Evolutionary conservation across 2,888 invertebrate genomes (phyloP), one percentile per base, ranked within the genome.

Genomic region (Pherbina coryleti): DNA sequence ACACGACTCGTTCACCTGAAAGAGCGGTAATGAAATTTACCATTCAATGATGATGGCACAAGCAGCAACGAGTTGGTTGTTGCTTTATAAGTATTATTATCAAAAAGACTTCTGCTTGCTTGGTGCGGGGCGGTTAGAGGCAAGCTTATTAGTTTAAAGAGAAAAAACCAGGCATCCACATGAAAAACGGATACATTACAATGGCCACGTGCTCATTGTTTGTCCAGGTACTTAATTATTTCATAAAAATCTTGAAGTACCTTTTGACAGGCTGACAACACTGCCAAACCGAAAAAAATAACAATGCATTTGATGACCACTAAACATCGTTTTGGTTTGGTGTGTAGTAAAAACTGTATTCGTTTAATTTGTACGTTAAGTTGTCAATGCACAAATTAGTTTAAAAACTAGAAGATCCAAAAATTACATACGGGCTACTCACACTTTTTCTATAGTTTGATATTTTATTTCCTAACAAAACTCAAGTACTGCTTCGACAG

Each of bases 111-210:
- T 67, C 28, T 19, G 11, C 25, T 49, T 28, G 22, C 44, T 3
- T 1, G 19, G 37, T 8, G 57, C 4, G 34, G 67, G 34, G 34
- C 28, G 5, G 67, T 17, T 9, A 49, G 22, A 25, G n/a, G 44
- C n/a, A 60, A 19, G 73, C 31, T 73, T 73, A 73, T 73, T 73
- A 73, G 62, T 73, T 71, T 34, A 34, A 55, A 25, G 49, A 62
- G 19, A 62, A 55, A 53, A 34, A 17, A 25, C 69, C 22, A 62
- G 37, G 62, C 62, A 64, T 31, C 44, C 74, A 64, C 77, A 78
- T 49, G 53, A 69, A 76, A 86, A 88, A 85, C 85, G 89, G 89
- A 89, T 89, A 89, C 89, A 89, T 89, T 89, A 88, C 89, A 84
- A 81, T 82, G 82, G 85, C 83, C 89, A 89, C 89, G 89, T 89